Evolutionary conservation across 2,113 vertebrate species (phyloP), one percentile per base, ranked within the genome.

Genomic region (Gavialis gangeticus): DNA sequence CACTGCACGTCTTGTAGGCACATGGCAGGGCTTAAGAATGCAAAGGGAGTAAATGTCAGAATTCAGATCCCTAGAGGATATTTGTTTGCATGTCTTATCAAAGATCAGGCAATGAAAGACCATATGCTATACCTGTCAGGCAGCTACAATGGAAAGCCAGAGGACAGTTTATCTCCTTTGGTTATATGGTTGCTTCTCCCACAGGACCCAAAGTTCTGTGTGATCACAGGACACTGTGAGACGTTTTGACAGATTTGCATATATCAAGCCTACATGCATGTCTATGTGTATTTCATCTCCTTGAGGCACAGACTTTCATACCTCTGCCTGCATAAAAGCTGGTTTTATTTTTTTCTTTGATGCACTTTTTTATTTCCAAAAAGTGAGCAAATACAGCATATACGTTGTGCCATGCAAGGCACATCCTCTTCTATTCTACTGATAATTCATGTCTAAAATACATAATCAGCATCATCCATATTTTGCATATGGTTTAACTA

Each of bases 271-370:
- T 57, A 54, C 7, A 1, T 4, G 55, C 28, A 54, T 62, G n/a
- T 58, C 79, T 79, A 46, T 1, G 0, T 12, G 0, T 0, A 17
- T 46, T 63, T 27, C 19, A 2, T 2, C 11, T 25, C 24, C 1
- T 28, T 13, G 1, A 75, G 24, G 28, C 84, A 87, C 28, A 64
- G 34, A 69, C 9, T 10, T 46, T 67, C 58, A 15, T 3, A 71
- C 22, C 19, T 82, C 57, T 46, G 56, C 16, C 19, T 4, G 1
- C 10, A 5, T 1, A 10, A 62, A 1, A 2, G 14, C n/a, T 64
- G 15, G 10, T 13, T n/a, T 85, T 77, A 69, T 28, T 6, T 28
- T 57, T 21, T n/a, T 6, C 9, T 81, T 69, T 56, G 22, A 13
- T 67, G 17, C 22, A 14, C 46, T 46, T 19, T 67, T 82, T 25